Evolutionary conservation across 2,888 invertebrate species (phyloP), one percentile per base, ranked within the genome.

Genomic region (Orgyia antiqua): DNA sequence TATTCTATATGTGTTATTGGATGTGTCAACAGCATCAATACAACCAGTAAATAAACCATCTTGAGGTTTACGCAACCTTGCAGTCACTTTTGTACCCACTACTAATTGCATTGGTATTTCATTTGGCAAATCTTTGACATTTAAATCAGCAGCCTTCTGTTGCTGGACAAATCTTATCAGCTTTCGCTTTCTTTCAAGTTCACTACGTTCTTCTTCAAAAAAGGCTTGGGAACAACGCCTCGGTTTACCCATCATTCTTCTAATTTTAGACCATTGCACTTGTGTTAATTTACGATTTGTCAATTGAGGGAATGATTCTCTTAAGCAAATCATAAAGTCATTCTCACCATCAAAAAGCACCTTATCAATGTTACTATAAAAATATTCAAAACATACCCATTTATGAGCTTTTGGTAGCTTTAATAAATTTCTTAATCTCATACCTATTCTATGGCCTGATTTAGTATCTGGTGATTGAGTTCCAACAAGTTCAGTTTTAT

Each of bases 331-430:
- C 77, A 93, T 93, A 68, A 99, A 99, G 82, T 99, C 99, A 82
- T 98, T 98, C 65, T 97, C 97, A 19, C 96, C 97, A 49, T 94
- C 92, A 79, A 99, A 99, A 19, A 99, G 84, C 18, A 96, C 93
- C 66, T 94, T 93, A 68, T 99, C 99, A 54, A 99, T 94, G 63
- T 98, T 98, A 51, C 99, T 98, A 77, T 99, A 99, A 80, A 99
- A 99, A 93, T 98, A 99, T 75, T 99, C 99, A 77, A 97, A 99
- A 74, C 97, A 98, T 5, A 99, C 98, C 97, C 98, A 99, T 79
- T 97, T 97, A 70, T 99, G 98, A 3, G 99, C 99, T 86, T 99
- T 99, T 0, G 99, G 99, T 44, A 99, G 82, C 79, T 99, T 99
- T 3, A 99, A 87, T 15, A 99, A 88, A 83, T 99, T 99, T 45